These are phyloP conservation scores for Silurus glanis DNA, from an alignment of 2,113 vertebrate species.

Conservation along the genomic window DNA sequence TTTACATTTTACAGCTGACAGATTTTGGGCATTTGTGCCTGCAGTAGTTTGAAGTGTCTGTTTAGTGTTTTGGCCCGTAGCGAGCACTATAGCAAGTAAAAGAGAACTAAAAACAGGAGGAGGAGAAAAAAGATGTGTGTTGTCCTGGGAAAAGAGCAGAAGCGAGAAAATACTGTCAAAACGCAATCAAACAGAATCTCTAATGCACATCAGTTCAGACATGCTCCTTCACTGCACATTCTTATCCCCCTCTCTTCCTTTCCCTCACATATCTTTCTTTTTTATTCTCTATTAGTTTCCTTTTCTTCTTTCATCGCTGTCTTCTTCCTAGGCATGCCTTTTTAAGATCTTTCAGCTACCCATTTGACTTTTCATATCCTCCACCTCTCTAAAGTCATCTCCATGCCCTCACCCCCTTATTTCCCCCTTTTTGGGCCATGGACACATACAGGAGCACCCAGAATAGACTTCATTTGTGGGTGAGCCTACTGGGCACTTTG, in stretches of 20 bases:
- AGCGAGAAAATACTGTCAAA: not conserved
- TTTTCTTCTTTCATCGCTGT: not conserved
- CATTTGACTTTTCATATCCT: not conserved
- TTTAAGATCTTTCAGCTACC: not conserved
- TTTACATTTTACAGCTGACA: not conserved
- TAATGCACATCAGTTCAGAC: slow-evolving; percentile 10
- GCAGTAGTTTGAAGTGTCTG: not conserved
- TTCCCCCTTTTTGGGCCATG: not conserved
- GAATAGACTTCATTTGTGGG: not conserved
- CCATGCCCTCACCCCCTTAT: not conserved
- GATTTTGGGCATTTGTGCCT: not conserved
- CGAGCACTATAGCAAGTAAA: not conserved
- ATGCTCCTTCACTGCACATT: not conserved
- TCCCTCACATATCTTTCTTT: not conserved
- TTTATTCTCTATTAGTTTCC: not conserved
- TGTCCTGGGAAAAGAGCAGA: slow-evolving; percentile 12
- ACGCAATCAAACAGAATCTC: slow-evolving; percentile 4
- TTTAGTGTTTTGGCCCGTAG: not conserved
- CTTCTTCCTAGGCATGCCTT: not conserved
- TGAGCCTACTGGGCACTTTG: not conserved
- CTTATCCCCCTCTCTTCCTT: not conserved
- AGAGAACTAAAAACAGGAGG: not conserved
- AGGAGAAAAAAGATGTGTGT: not conserved
- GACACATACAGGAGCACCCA: not conserved
- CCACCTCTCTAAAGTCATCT: not conserved